Conservation (phyloP, 2,797 vertebrate genomes). For the Lacerta bilineata region DNA sequence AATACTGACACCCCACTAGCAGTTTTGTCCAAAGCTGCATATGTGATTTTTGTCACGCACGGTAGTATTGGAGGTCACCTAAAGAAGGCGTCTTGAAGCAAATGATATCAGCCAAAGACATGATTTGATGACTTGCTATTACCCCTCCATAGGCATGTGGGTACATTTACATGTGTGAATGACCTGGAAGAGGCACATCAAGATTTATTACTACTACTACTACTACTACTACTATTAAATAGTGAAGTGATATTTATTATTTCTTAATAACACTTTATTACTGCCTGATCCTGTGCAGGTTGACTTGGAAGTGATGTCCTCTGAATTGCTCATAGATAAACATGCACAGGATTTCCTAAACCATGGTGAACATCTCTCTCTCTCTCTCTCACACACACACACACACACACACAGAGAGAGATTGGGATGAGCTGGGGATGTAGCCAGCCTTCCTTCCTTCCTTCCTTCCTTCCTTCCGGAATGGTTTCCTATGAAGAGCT, state of each 20-base stretch:
- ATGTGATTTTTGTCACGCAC: constrained; percentile 48
- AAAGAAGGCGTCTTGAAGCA: not conserved
- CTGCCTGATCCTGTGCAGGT: not conserved
- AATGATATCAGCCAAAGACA: not conserved
- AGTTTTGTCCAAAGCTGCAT: not conserved
- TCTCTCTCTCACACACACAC: too few species aligned
- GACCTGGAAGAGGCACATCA: not conserved
- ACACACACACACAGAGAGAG: too few species aligned
- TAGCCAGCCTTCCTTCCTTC: too few species aligned
- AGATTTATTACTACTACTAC: not conserved
- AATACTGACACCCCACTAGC: constrained; percentile 29
- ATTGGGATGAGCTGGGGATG: too few species aligned
- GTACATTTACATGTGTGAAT: not conserved
- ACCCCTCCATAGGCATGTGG: fast-evolving
- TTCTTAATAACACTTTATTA: not conserved
- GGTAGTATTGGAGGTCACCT: constrained; percentile 33
- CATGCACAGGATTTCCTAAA: not conserved
- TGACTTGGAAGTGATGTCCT: not conserved
- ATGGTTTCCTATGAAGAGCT: too few species aligned
- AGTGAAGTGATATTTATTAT: not conserved
- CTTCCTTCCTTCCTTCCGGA: too few species aligned
- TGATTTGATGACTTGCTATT: constrained; percentile 9
- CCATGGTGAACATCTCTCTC: too few species aligned
- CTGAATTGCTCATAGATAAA: not conserved
- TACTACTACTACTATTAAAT: not conserved